Evolutionary conservation across 2,888 invertebrate genomes (phyloP), one percentile per base, ranked within the genome.

Genomic region (Drosophila prolongata): DNA sequence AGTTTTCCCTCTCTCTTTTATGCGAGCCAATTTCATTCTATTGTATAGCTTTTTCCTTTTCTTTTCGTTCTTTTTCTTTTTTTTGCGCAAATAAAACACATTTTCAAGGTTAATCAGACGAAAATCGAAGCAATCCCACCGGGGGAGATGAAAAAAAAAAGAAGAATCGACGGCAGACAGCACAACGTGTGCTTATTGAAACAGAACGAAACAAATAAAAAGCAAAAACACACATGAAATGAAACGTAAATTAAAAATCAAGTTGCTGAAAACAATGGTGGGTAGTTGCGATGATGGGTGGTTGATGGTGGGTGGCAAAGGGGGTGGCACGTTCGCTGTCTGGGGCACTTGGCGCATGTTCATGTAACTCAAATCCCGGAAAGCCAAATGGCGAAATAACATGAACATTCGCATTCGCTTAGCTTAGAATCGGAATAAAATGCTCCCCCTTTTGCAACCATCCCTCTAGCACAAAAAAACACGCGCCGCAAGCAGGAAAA

Each of bases 311-410:
- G n/a, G 1, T 5, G 56, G 6, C 30, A 9, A 2, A n/a, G 11
- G 1, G 1, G 19, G 30, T 14, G 70, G 77, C 82, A 87, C 82
- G 82, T 82, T 76, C 66, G 50, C 42, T 68, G 37, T 76, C 78
- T 68, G 77, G 61, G 57, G 56, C 38, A 40, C 52, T 53, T 77
- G 75, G 75, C 77, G 89, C 79, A 89, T 78, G 80, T 78, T 78
- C 75, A 71, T 85, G 80, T 83, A 87, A 88, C 73, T 73, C 42
- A 75, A 83, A 81, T 86, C 89, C 89, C 89, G 87, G 89, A 87
- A 89, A 79, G 58, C 75, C 60, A 81, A 87, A 78, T 81, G 73
- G 75, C 82, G 71, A 73, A 84, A 89, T 68, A 74, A 71, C 84
- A 88, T 80, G 89, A 80, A 86, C 78, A 72, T 54, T 64, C 43